phyloP scores from a whole-genome alignment of 2,113 vertebrate genomes.

The Pagrus major region DNA sequence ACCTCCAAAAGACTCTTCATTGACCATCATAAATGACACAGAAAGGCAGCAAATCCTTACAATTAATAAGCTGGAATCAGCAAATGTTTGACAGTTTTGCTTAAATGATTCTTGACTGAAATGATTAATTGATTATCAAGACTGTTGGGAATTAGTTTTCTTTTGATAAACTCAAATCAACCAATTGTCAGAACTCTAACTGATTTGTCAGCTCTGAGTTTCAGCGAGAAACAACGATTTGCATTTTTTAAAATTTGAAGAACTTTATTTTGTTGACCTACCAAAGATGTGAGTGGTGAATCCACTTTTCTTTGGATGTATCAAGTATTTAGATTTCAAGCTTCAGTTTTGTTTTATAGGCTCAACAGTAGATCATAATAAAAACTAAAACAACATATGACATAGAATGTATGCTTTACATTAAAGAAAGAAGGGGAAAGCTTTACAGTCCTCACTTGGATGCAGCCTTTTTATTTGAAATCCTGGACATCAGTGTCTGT shows the following conservation, averaged over 20 bases:
- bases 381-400: not conserved
- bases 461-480: not conserved
- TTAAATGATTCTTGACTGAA: no score
- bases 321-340: not conserved
- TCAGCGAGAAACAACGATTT: not conserved
- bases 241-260: not conserved
- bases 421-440: not conserved
- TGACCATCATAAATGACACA: no score
- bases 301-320: not conserved
- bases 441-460: not conserved
- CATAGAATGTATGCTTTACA: not conserved
- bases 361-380: no score
- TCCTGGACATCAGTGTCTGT: not conserved
- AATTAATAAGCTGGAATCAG: no score
- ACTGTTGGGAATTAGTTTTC: no score
- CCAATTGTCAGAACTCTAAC: no score
- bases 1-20: no score
- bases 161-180: no score
- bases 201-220: not conserved
- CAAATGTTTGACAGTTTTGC: no score
- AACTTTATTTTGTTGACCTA: not conserved
- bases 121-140: no score
- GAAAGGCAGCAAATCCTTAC: no score
- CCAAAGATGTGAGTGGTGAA: not conserved
- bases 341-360: not conserved